phyloP scores from a whole-genome alignment of 2,888 invertebrate genomes.

The Allolobophora icterica region DNA sequence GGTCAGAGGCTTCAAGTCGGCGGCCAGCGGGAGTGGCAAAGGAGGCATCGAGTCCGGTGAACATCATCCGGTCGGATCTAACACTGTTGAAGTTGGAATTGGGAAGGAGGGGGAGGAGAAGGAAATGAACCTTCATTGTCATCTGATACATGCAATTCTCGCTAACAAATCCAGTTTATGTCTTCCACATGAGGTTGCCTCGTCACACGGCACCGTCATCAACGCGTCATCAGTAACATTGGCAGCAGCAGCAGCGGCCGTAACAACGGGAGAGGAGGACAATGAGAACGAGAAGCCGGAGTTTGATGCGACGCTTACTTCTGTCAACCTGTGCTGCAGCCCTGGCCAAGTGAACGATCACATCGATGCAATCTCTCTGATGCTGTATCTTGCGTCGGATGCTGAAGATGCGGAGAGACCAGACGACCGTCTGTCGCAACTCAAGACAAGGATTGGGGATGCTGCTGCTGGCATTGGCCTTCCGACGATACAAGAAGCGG shows the following conservation, averaged over 20 bases:
- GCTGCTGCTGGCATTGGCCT: background rate
- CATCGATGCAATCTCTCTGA: background rate
- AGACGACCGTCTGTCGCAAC: background rate
- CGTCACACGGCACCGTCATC: background rate
- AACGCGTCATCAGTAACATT: background rate
- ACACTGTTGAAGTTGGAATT: background rate
- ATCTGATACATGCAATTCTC: conserved; percentile 4
- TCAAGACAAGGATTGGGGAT: background rate
- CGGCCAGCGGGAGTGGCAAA: background rate
- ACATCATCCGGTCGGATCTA: background rate
- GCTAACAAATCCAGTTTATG: background rate
- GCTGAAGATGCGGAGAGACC: background rate
- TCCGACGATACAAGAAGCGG: background rate
- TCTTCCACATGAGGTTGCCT: background rate
- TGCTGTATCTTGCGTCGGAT: background rate
- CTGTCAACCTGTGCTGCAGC: background rate
- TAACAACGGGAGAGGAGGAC: background rate
- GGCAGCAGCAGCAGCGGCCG: background rate
- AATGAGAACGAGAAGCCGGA: background rate
- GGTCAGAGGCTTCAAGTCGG: background rate
- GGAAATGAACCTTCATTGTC: background rate
- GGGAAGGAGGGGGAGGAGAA: background rate
- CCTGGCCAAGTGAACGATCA: background rate
- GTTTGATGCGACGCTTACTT: background rate
- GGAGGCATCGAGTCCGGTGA: background rate